Base-by-base conservation (phyloP, 2,888 invertebrate species). In the Bugulina stolonifera region DNA sequence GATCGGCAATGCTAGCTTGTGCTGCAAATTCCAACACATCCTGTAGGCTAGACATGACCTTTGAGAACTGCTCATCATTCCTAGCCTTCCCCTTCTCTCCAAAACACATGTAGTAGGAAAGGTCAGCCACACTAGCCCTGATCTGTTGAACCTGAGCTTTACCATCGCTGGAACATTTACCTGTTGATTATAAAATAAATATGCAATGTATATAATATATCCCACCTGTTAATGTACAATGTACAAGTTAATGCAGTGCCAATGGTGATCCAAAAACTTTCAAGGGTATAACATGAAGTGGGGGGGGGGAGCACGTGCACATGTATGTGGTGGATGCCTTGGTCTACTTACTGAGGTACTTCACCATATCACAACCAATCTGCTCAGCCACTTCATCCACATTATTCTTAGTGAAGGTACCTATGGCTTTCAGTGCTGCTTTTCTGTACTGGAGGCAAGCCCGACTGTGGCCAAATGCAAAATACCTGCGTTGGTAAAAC, bases 381-480 rank as follows among this genome's bases (percentile, higher is more conserved):
- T 64, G 29, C 29, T 64, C 5, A 27, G 5, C 5, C 5, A 27
- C 64, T 64, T 64, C 64, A 5, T 3, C 32, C 10, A 27, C 14
- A 14, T 32, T 32, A 14, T 27, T 14, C 10, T 32, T 64, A 10
- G 64, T 32, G 27, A 64, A 32, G 32, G 34, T 2, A 34, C 29
- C 64, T 14, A 64, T 64, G 5, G 64, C 27, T 32, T 64, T 64
- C 32, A 64, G 3, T 2, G 64, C 34, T 27, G 34, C 64, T 64
- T 64, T 64, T 64, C 64, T 27, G 32, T 64, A 64, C 32, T 64
- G 27, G 27, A 64, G 64, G 27, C 64, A 64, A 64, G 64, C 64
- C 27, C 5, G 10, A n/a, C 64, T 64, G 64, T 64, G 64, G 32
- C 64, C 64, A 64, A 64, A 64, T 5, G 64, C 64, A 34, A 64